Evolutionary conservation across 1,140 invertebrate genomes (phyloP), one percentile per base, ranked within the genome.

Genomic region (Trigoniulus corallinus): DNA sequence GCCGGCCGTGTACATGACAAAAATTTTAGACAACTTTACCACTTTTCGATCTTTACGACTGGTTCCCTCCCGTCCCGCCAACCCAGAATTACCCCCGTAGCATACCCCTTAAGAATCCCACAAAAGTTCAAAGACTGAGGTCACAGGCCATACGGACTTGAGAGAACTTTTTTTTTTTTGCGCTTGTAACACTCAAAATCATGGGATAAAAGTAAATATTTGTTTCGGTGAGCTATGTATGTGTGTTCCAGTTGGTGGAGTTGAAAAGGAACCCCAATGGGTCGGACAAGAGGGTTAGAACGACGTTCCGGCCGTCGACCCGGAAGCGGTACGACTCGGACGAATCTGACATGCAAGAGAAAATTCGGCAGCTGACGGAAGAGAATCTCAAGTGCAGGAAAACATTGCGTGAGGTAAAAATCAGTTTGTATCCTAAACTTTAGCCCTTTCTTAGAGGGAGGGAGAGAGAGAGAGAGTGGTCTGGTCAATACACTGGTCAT

Each of bases 381-480:
- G 64, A 70, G 50, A 73, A 73, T 54, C 56, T 59, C 41, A 58
- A 62, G 46, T 62, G 59, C 27, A 61, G 62, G 54, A 62, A 67
- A 55, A 58, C 62, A 23, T 58, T 70, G 21, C 60, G 66, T 56
- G 59, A 63, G 48, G 64, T 66, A 53, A 54, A 54, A 45, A 39
- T n/a, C n/a, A n/a, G n/a, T n/a, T n/a, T n/a, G n/a, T n/a, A n/a
- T 23, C 1, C 15, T 22, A 39, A 22, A 10, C 10, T 18, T 13
- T 13, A 39, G 1, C 12, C n/a, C n/a, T n/a, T n/a, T n/a, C n/a
- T n/a, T n/a, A n/a, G n/a, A n/a, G n/a, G n/a, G n/a, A n/a, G n/a
- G n/a, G n/a, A n/a, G n/a, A n/a, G n/a, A n/a, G n/a, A n/a, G n/a
- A n/a, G n/a, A n/a, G n/a, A n/a, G n/a, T n/a, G n/a, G n/a, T n/a